Base-by-base conservation (phyloP, 2,113 vertebrate species). In the Actenoides lindsayi region DNA sequence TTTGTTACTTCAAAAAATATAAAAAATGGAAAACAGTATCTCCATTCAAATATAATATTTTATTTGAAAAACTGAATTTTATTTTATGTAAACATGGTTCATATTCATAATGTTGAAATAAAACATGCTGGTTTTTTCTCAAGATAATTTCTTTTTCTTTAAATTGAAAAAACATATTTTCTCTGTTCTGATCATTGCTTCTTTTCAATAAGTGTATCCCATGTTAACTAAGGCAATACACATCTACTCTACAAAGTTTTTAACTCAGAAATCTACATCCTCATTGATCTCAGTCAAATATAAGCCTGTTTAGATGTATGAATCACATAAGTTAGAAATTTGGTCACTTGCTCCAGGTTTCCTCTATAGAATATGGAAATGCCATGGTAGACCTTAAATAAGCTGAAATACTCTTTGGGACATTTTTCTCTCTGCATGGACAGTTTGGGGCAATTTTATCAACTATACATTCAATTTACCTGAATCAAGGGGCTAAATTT, bases 241-340 rank as follows among this genome's bases (percentile, higher is more conserved):
- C 16, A 56, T 25, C 18, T 64, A 27, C 4, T 50, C 10, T 13
- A 14, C 21, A 39, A 82, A 21, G 4, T 6, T 68, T 71, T 73
- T 8, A 60, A 27, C 42, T 88, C 41, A 70, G 27, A 74, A 74
- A 3, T 42, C 30, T 56, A 33, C 18, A 35, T 35, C 5, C 30
- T 78, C 23, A 28, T 31, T 63, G 23, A 63, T 50, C 4, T 16
- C 9, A 83, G 19, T n/a, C 23, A 80, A 80, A 80, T 91, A 86
- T 73, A 13, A 37, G 2, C 7, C 19, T 50, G 2, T 56, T 50
- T 9, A 80, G 42, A 35, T 28, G 25, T 17, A 20, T 0, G 0
- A 79, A 37, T 37, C 7, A 37, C 4, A 9, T n/a, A 54, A 56
- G 2, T 42, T 51, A 73, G 28, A 94, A 69, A 87, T 41, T 37